Conservation (phyloP, 2,113 vertebrate genomes). For the Seriola rivoliana region DNA sequence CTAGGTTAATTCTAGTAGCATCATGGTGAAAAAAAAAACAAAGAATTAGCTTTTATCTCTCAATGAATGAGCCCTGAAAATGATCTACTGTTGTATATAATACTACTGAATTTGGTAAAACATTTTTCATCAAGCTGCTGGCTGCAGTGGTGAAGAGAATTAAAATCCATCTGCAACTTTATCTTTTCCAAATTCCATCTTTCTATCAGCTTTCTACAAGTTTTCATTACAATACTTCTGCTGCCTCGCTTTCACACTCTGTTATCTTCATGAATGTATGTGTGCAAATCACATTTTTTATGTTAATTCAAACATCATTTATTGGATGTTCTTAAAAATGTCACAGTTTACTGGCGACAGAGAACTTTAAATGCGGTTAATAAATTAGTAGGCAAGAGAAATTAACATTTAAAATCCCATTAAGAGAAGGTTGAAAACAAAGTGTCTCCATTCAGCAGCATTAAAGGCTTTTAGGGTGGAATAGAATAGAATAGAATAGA, state of each 20-base stretch:
- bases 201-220: slow-evolving; percentile 27
- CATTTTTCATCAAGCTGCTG: slow-evolving; percentile 25
- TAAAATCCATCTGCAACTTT: slow-evolving; percentile 46
- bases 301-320: slow-evolving; percentile 40
- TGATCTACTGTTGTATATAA: slow-evolving; percentile 19
- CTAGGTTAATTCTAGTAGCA: background rate
- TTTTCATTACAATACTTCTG: slow-evolving; percentile 3
- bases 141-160: slow-evolving; percentile 27
- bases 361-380: slow-evolving; percentile 38
- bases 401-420: slow-evolving; percentile 63
- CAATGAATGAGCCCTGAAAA: slow-evolving; percentile 11
- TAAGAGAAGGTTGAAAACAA: slow-evolving; percentile 17
- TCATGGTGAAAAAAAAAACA: background rate
- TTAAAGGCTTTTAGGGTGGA: slow-evolving; percentile 23
- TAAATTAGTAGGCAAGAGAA: slow-evolving; percentile 45
- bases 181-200: slow-evolving; percentile 24
- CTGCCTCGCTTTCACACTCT: background rate
- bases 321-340: slow-evolving; percentile 39
- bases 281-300: slow-evolving; percentile 36
- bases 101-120: slow-evolving; percentile 11
- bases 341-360: slow-evolving; percentile 20
- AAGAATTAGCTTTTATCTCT: slow-evolving; percentile 27
- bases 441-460: slow-evolving; percentile 33
- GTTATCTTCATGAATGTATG: slow-evolving; percentile 7
- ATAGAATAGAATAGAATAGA: background rate